These are phyloP conservation scores for Protobothrops mucrosquamatus DNA, from an alignment of 2,113 vertebrate genomes.

Conservation along the genomic window DNA sequence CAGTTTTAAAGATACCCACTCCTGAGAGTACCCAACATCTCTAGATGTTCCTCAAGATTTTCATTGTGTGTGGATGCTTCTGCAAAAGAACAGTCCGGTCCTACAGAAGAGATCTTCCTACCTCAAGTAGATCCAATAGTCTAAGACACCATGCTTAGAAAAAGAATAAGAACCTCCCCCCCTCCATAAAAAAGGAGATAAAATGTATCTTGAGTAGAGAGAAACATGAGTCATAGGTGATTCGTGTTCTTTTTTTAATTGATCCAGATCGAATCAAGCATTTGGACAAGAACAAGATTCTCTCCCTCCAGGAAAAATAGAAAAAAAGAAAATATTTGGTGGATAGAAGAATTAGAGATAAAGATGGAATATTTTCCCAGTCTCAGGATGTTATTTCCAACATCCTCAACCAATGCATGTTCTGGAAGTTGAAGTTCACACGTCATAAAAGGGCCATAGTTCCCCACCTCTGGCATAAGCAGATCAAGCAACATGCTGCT, in stretches of 20 bases:
- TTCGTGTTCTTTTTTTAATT: background rate
- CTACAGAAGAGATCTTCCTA: background rate
- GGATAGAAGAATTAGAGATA: background rate
- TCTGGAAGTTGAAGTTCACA: too few species aligned
- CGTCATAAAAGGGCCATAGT: too few species aligned
- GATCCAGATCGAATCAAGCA: background rate
- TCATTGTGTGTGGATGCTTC: background rate
- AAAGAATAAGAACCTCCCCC: background rate
- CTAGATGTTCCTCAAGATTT: background rate
- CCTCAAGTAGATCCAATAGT: background rate
- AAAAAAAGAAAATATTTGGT: background rate
- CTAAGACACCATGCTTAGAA: background rate
- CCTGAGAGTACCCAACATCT: background rate
- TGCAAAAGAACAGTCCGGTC: background rate
- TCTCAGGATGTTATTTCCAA: background rate
- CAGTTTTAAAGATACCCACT: background rate
- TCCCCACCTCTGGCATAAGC: too few species aligned
- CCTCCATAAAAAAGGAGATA: background rate
- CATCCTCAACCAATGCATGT: background rate
- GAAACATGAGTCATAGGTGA: background rate
- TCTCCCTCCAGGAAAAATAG: background rate
- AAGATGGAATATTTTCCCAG: background rate
- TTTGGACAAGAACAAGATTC: background rate
- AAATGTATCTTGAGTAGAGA: background rate
- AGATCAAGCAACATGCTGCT: too few species aligned